Base-by-base conservation (phyloP, 2,113 vertebrate species). In the Centrocercus urophasianus region DNA sequence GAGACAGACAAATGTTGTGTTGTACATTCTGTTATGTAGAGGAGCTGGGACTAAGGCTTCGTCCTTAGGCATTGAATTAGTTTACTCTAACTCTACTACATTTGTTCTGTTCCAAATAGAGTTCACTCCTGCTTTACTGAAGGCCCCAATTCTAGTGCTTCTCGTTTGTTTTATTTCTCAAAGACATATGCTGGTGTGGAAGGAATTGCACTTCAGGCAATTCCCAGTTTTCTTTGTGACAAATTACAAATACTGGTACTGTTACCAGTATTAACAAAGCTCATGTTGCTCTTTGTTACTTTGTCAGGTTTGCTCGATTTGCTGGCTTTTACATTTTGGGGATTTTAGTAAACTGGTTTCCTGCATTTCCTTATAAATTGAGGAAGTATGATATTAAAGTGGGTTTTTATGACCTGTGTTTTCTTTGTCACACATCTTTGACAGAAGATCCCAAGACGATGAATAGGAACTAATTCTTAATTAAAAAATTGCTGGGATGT, bases 1-100 rank as follows among this genome's bases (percentile, higher is more conserved):
- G 52, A 93, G 73, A n/a, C 61, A 83, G 76, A n/a, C 75, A 93
- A 90, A 88, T 84, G 69, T 69, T 94, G 52, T 94, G 52, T 30
- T 54, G 90, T 38, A 70, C 65, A 84, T 90, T 95, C 93, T 92
- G 66, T 88, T 74, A 81, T 59, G 47, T 86, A 30, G 10, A 20
- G 52, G 77, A 94, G 28, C 40, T 69, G 66, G 27, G 47, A 81
- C 69, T 81, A 67, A 78, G 47, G 14, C 72, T 90, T 93, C 92
- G 63, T 88, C 92, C 43, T 88, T 56, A 83, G 92, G 80, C 90
- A 71, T 36, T 72, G 81, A 88, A 84, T 88, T 60, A 85, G 88
- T 88, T 93, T 90, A 90, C 43, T 38, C 27, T 28, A 27, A 36
- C 34, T 75, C 32, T 38, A 22, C 34, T 88, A 56, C 12, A 34